Base-by-base conservation (phyloP, 2,113 vertebrate genomes). In the Pelmatolapia mariae region DNA sequence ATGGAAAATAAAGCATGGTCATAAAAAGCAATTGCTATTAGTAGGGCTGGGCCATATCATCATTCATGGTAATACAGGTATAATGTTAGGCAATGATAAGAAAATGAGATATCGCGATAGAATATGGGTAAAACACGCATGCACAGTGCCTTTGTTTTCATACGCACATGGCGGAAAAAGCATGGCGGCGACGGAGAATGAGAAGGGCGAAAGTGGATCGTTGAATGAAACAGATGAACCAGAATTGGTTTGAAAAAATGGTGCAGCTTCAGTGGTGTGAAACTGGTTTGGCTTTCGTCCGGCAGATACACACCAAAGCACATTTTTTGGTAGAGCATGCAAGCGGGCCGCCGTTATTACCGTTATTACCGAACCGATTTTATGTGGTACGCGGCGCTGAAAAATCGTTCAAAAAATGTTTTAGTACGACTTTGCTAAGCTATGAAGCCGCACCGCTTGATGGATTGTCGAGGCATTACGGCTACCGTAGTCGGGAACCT, bases 391-490 rank as follows among this genome's bases (percentile, higher is more conserved):
- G 0, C 1, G 8, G 15, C 1, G 1, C 26, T 31, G 0, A 59
- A 31, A 59, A 31, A 31, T 18, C 0, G 1, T 1, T 31, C 15
- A 59, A 59, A 59, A 59, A 61, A 61, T 61, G 1, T 61, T 31
- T 61, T 10, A 6, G 15, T 61, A 4, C 2, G 5, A 59, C 8
- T 59, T 59, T 59, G 15, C 2, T 2, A 59, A 31, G 26, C 15
- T 31, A 31, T 2, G 1, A 31, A 18, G 15, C 3, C 2, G 0
- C 8, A 18, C 8, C 5, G 1, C 8, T 31, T 0, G 26, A 31
- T 18, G 5, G 15, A 31, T 61, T 18, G 5, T 18, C 5, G 15
- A 26, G 4, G 57, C 8, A 31, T 31, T 59, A 16, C 3, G 0
- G 24, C 56, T 59, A 2, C 0, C 1, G 2, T 18, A 59, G 26